Conservation (phyloP, 2,888 invertebrate species). For the Oscheius sp. region DNA sequence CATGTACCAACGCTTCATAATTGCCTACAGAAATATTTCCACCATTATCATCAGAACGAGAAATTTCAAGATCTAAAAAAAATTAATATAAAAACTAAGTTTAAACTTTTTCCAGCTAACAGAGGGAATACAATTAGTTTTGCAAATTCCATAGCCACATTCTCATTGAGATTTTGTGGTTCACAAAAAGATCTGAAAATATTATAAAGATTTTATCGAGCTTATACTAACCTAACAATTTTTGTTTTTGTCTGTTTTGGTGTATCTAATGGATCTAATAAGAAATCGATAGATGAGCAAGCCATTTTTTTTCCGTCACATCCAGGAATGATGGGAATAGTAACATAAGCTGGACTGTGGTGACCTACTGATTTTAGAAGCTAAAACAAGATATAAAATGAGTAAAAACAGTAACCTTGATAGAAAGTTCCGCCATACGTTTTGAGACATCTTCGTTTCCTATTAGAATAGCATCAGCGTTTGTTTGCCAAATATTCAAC, state of each 20-base stretch:
- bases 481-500: slow-evolving; percentile 37
- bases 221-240: slow-evolving; percentile 62
- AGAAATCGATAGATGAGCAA: slow-evolving; percentile 52
- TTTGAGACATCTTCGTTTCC: slow-evolving; percentile 37
- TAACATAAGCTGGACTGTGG: slow-evolving; percentile 41
- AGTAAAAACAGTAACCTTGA: slow-evolving; percentile 33
- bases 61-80: slow-evolving; percentile 46
- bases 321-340: slow-evolving; percentile 49
- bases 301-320: slow-evolving; percentile 58
- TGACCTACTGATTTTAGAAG: slow-evolving; percentile 45
- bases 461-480: slow-evolving; percentile 44
- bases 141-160: slow-evolving; percentile 63
- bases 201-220: slow-evolving; percentile 62
- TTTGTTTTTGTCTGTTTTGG: slow-evolving; percentile 64
- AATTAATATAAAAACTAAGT: neutral
- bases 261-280: slow-evolving; percentile 64
- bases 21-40: slow-evolving; percentile 81
- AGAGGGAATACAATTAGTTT: slow-evolving; percentile 59
- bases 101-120: slow-evolving; percentile 28
- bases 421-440: slow-evolving; percentile 34
- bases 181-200: slow-evolving; percentile 69
- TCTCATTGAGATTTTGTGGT: slow-evolving; percentile 61
- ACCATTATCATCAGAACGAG: slow-evolving; percentile 78
- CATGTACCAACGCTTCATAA: slow-evolving; percentile 82
- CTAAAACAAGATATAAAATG: slow-evolving; percentile 33